These are phyloP conservation scores for Cacatua alba DNA, from an alignment of 2,113 vertebrate species.

Conservation along the genomic window DNA sequence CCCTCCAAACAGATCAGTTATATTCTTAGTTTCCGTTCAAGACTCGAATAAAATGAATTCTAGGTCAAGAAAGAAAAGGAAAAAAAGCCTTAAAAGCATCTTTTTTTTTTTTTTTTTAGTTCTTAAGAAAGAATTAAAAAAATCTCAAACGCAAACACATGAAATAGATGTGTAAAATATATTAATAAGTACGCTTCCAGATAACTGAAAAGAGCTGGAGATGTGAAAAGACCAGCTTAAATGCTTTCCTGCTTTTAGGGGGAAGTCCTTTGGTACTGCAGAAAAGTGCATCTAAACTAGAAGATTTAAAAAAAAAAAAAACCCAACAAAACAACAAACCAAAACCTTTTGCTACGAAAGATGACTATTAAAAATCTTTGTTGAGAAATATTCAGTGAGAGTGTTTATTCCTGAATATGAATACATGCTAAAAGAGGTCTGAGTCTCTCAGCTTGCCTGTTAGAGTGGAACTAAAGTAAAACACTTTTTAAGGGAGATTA, in stretches of 20 bases:
- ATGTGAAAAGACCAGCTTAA: background rate
- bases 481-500: background rate
- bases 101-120: background rate
- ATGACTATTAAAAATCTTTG: background rate
- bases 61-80: background rate
- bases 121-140: background rate
- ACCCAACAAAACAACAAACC: background rate
- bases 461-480: background rate
- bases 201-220: background rate
- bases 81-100: background rate
- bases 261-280: background rate
- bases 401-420: background rate
- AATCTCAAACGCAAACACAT: background rate
- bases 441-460: background rate
- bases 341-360: background rate
- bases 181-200: background rate
- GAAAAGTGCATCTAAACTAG: background rate
- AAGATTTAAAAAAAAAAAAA: background rate
- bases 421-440: background rate
- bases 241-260: background rate
- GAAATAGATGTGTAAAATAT: background rate
- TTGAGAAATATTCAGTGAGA: background rate
- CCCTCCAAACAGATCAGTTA: background rate
- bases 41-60: background rate
- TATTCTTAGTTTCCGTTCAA: background rate